Evolutionary conservation across 2,888 invertebrate species (phyloP).

Genomic region (Ectropis crepuscularia): DNA sequence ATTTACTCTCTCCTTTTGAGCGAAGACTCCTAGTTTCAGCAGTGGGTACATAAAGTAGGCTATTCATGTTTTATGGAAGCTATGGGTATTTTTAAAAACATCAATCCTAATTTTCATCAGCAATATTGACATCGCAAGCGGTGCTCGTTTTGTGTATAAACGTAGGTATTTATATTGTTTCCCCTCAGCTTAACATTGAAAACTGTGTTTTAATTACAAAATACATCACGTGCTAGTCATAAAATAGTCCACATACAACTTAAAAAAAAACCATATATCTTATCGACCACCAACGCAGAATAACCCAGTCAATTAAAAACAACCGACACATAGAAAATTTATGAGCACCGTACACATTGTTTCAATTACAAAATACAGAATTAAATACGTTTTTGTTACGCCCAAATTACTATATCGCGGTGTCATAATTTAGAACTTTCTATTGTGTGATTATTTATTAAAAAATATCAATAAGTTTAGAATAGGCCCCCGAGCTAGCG

Average conservation of each 20-base stretch:
- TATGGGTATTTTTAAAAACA: too few relatives aligned
- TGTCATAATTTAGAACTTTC: conserved; percentile 71
- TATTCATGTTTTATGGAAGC: too few relatives aligned
- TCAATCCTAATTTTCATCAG: too few relatives aligned
- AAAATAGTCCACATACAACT: conserved; percentile 45
- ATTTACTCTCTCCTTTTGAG: too few relatives aligned
- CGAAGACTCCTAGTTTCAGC: neutral
- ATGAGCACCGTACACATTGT: conserved; percentile 72
- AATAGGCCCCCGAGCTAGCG: conserved; percentile 64
- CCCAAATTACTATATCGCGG: conserved; percentile 77
- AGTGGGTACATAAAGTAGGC: too few relatives aligned
- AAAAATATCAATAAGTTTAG: conserved; percentile 70
- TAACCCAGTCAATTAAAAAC: conserved; percentile 65
- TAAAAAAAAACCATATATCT: conserved; percentile 63
- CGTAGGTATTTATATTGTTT: too few relatives aligned
- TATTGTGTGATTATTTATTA: conserved; percentile 73
- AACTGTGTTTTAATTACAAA: conserved; percentile 14
- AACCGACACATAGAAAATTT: conserved; percentile 67
- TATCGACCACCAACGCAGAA: conserved; percentile 70
- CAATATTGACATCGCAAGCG: too few relatives aligned
- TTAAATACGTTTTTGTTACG: conserved; percentile 72
- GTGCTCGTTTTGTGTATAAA: too few relatives aligned
- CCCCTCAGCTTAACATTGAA: neutral
- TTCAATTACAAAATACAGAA: conserved; percentile 79
- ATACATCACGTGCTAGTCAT: conserved; percentile 4